phyloP scores from a whole-genome alignment of 2,888 invertebrate species.

The Brassicogethes aeneus region DNA sequence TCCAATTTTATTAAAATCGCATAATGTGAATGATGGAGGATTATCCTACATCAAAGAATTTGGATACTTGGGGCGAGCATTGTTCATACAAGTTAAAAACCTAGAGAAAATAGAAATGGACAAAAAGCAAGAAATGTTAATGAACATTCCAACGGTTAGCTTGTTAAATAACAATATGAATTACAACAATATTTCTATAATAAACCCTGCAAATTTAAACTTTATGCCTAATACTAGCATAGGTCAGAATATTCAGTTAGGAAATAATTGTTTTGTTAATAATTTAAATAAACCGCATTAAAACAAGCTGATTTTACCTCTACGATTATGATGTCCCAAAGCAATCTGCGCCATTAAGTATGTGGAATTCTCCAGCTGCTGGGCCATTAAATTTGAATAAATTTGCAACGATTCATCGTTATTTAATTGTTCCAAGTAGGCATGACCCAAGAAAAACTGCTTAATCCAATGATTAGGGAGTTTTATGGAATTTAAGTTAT shows the following conservation, averaged over 20 bases:
- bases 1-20: slow-evolving; percentile 24
- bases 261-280: not conserved
- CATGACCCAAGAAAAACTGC: slow-evolving; percentile 83
- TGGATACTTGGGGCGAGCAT: slow-evolving; percentile 27
- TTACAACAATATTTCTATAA: too few species aligned
- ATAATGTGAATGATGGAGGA: slow-evolving; percentile 21
- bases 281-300: too few species aligned
- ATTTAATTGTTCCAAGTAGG: slow-evolving; percentile 80
- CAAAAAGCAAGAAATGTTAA: not conserved
- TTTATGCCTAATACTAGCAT: too few species aligned
- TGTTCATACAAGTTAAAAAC: slow-evolving; percentile 27
- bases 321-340: slow-evolving; percentile 82
- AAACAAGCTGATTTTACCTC: too few species aligned
- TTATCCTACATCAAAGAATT: slow-evolving; percentile 24
- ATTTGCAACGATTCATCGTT: slow-evolving; percentile 84
- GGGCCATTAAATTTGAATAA: slow-evolving; percentile 63
- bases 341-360: slow-evolving; percentile 90
- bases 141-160: not conserved
- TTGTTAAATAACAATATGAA: slow-evolving; percentile 7
- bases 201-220: too few species aligned
- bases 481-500: slow-evolving; percentile 56
- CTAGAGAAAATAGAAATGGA: slow-evolving; percentile 23
- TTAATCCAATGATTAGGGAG: slow-evolving; percentile 91
- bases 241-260: too few species aligned
- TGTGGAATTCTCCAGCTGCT: slow-evolving; percentile 79